Base-by-base conservation (phyloP, 2,888 invertebrate species). In the Plagiodera versicolora region DNA sequence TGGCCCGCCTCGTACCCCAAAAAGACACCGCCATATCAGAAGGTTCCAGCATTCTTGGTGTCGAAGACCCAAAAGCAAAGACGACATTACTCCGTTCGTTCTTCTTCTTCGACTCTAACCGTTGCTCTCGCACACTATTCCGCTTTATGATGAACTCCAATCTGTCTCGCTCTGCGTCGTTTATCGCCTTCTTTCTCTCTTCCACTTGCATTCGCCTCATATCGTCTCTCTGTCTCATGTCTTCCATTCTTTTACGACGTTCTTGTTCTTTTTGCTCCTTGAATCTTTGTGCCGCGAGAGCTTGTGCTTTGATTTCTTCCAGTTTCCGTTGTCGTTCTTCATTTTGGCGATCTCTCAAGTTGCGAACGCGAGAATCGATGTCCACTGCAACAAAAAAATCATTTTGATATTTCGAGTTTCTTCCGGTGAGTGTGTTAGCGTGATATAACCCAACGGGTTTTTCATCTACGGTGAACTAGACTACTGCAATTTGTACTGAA, bases 31-130 rank as follows among this genome's bases (percentile, higher is more conserved):
- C 87, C 69, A 90, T 87, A 78, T 93, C 92, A 64, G 89, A 86
- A 57, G 92, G 91, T 78, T 93, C 92, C 73, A 93, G 83, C 83
- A 93, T 87, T 66, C 95, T 85, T 65, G 95, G 94, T 65, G 94
- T 95, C 70, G 94, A 94, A 72, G 94, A 94, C 62, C 95, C 95
- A 82, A 95, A 95, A 57, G 94, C 95, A 82, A 94, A 95, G 58
- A 89, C 90, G 71, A 84, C 83, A 67, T 87, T 87, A 76, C 86
- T 86, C 72, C 90, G 86, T 76, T 93, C 92, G 72, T 90, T 87
- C 74, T 88, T 87, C 74, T 87, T 87, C 79, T 90, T 91, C 55
- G 89, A 86, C 79, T 94, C 94, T 74, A 94, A 83, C 50, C 81
- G 72, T 19, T 77, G 74, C 19, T 74, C 73, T 47, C 75, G 60